phyloP scores from a whole-genome alignment of 2,113 vertebrate species.

The Sceloporus undulatus region DNA sequence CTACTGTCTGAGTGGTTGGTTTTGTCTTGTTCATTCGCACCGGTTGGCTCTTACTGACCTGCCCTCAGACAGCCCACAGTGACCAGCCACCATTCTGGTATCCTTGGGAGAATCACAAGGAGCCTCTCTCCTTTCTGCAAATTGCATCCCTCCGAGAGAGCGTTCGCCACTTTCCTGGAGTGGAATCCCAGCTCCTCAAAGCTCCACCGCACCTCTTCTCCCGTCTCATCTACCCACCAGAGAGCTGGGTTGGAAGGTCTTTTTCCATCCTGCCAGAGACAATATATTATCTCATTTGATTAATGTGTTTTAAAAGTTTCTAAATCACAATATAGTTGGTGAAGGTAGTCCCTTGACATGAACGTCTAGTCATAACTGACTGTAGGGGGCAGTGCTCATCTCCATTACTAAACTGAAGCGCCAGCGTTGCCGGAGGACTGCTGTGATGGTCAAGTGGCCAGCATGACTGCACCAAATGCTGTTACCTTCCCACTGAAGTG shows the following conservation, averaged over 20 bases:
- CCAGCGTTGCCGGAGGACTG: no score
- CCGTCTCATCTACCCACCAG: conserved; percentile 78
- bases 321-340: no score
- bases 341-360: no score
- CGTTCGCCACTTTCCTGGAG: conserved; percentile 78
- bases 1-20: no score
- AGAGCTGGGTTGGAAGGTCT: conserved; percentile 72
- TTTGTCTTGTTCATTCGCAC: not conserved
- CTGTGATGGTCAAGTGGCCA: no score
- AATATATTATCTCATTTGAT: no score
- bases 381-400: no score
- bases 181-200: conserved; percentile 81
- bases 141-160: conserved; percentile 75
- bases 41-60: conserved; percentile 62
- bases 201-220: conserved; percentile 77
- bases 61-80: conserved; percentile 81
- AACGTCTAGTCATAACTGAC: no score
- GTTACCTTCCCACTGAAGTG: no score
- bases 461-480: no score
- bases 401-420: no score
- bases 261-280: conserved; percentile 31
- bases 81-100: conserved; percentile 84
- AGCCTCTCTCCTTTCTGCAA: conserved; percentile 76
- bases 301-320: no score
- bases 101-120: conserved; percentile 76